A percentile compares a stretch with the other conserved stretches of the same genome.
These are phyloP conservation scores for Xenopus tropicalis DNA, from an alignment of 2,113 vertebrate genomes.

Conservation along the genomic window DNA sequence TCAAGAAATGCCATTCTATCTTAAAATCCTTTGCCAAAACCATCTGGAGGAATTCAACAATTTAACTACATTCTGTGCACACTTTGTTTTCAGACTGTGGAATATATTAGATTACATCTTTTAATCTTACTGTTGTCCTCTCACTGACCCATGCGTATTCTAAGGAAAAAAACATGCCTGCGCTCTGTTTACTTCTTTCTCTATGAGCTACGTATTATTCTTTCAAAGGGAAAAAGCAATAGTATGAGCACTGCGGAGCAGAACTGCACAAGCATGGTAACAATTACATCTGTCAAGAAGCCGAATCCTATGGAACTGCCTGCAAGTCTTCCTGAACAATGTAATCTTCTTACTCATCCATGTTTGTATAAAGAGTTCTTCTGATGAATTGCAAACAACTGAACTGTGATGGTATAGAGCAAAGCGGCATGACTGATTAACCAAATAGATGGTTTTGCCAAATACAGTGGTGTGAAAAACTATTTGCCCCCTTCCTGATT, in stretches of 20 bases:
- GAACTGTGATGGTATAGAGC: not conserved
- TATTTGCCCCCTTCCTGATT: too few species aligned
- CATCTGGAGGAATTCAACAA: constrained; percentile 25
- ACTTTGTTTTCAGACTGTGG: constrained; percentile 19
- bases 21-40: not conserved
- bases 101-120: constrained; percentile 41
- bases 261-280: constrained; percentile 13
- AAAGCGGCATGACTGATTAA: not conserved
- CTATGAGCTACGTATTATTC: constrained; percentile 23
- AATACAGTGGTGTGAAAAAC: too few species aligned
- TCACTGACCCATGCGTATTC: constrained; percentile 48
- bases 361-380: not conserved
- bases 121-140: constrained; percentile 50
- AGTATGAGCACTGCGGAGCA: constrained; percentile 7
- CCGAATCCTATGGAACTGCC: constrained; percentile 12
- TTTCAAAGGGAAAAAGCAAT: constrained; percentile 14
- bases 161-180: constrained; percentile 45
- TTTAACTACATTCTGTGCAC: constrained; percentile 5
- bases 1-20: not conserved
- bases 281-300: constrained; percentile 35
- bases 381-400: not conserved
- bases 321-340: constrained; percentile 16
- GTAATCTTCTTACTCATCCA: not conserved
- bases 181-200: constrained; percentile 52
- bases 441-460: not conserved